phyloP scores from a whole-genome alignment of 2,797 vertebrate species.

The Spea hammondii region DNA sequence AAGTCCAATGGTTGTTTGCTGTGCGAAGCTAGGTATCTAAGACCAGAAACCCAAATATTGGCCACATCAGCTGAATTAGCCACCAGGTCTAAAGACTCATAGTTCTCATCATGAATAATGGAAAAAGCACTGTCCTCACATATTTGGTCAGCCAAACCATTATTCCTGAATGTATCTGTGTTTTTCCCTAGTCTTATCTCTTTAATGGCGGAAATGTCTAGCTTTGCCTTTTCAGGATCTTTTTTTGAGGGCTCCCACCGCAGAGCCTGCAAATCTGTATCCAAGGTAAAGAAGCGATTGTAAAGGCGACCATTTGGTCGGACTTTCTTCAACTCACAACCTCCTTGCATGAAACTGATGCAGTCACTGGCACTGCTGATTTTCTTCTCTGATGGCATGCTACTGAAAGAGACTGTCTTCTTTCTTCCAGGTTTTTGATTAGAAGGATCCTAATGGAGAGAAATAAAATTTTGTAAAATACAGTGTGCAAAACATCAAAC shows the following conservation, averaged over 20 bases:
- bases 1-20: slow-evolving; percentile 78
- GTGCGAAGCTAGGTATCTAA: slow-evolving; percentile 90
- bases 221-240: slow-evolving; percentile 86
- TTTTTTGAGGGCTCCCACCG: slow-evolving; percentile 99
- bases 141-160: slow-evolving; percentile 87
- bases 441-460: slow-evolving; percentile 80
- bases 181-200: slow-evolving; percentile 95
- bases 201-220: slow-evolving; percentile 85
- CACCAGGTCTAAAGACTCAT: slow-evolving; percentile 93
- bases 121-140: slow-evolving; percentile 94
- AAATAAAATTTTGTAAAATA: slow-evolving; percentile 40
- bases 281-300: slow-evolving; percentile 93
- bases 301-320: slow-evolving; percentile 92
- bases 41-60: slow-evolving; percentile 97
- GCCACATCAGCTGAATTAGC: slow-evolving; percentile 93
- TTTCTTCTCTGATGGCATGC: slow-evolving; percentile 97
- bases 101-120: slow-evolving; percentile 91
- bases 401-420: slow-evolving; percentile 98
- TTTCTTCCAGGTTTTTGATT: slow-evolving; percentile 89
- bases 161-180: slow-evolving; percentile 94
- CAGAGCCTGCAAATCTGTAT: slow-evolving; percentile 86
- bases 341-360: slow-evolving; percentile 96
- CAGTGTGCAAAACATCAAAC: neutral
- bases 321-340: slow-evolving; percentile 95
- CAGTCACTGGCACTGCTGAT: slow-evolving; percentile 94